Evolutionary conservation across 2,797 vertebrate genomes (phyloP).

Genomic region (Syngnathus rostellatus): DNA sequence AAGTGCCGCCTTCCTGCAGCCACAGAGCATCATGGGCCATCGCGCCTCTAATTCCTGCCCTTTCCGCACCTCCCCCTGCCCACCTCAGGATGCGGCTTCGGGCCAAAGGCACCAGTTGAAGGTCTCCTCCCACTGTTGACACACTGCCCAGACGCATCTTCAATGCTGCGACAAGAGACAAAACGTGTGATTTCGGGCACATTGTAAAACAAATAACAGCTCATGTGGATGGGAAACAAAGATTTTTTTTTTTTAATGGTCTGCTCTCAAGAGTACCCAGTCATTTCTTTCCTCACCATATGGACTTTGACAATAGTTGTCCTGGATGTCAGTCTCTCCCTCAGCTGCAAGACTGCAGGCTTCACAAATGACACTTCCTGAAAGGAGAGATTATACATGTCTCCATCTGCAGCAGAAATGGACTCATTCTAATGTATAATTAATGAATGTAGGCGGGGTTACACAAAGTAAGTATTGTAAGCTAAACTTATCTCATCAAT

Average conservation of each 20-base stretch:
- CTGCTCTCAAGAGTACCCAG: background rate
- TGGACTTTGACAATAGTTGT: constrained; percentile 67
- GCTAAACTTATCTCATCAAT: no score
- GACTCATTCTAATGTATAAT: background rate
- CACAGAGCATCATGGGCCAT: constrained; percentile 65
- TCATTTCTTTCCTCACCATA: constrained; percentile 64
- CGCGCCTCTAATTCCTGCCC: constrained; percentile 54
- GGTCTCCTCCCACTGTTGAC: constrained; percentile 57
- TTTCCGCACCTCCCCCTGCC: constrained; percentile 57
- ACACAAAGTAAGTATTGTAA: no score
- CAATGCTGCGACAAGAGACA: constrained; percentile 48
- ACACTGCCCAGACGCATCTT: constrained; percentile 63
- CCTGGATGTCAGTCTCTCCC: constrained; percentile 65
- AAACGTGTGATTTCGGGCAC: constrained; percentile 26
- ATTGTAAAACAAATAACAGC: background rate
- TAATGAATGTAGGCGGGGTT: no score
- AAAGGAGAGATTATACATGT: constrained; percentile 12
- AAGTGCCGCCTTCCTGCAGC: constrained; percentile 64
- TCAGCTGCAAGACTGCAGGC: constrained; percentile 63
- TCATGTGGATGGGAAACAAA: background rate
- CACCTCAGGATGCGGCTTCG: constrained; percentile 69
- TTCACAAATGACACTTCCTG: constrained; percentile 66
- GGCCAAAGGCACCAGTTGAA: constrained; percentile 61
- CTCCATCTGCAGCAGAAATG: constrained; percentile 1
- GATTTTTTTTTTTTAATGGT: background rate